These are phyloP conservation scores for Motacilla alba DNA, from an alignment of 2,113 vertebrate species.

Conservation along the genomic window DNA sequence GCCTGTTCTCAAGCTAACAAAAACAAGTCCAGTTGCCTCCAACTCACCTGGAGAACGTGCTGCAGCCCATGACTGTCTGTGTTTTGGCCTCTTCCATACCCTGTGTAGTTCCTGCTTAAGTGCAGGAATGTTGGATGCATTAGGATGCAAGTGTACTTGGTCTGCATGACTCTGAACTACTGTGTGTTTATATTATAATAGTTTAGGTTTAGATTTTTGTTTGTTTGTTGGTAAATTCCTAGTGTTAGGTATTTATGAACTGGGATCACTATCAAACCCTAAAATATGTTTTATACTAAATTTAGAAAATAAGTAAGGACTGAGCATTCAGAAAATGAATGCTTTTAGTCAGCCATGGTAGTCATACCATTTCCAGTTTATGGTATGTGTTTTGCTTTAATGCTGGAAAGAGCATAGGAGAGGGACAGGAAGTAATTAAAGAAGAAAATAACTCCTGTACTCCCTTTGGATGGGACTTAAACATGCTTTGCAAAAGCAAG, in stretches of 20 bases:
- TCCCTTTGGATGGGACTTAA: neutral
- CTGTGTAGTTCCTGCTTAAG: neutral
- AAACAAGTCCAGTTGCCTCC: neutral
- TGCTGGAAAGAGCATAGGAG: neutral
- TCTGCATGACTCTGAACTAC: neutral
- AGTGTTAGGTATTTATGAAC: neutral
- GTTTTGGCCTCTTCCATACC: neutral
- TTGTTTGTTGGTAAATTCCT: neutral
- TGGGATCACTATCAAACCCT: neutral
- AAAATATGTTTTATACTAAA: neutral
- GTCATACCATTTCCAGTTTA: neutral
- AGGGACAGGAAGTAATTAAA: neutral
- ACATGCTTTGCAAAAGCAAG: neutral
- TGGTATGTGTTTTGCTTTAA: neutral
- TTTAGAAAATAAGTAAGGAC: conserved; percentile 1
- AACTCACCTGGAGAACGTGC: neutral
- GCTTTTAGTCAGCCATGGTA: neutral
- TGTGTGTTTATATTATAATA: neutral
- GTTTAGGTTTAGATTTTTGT: neutral
- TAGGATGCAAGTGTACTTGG: neutral
- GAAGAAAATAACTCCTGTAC: neutral
- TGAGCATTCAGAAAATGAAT: conserved; percentile 10
- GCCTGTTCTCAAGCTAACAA: neutral
- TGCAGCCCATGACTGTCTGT: neutral
- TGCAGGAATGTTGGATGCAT: neutral